Evolutionary conservation across 1,140 invertebrate species (phyloP), one percentile per base, ranked within the genome.

Genomic region (Drosophila azteca): DNA sequence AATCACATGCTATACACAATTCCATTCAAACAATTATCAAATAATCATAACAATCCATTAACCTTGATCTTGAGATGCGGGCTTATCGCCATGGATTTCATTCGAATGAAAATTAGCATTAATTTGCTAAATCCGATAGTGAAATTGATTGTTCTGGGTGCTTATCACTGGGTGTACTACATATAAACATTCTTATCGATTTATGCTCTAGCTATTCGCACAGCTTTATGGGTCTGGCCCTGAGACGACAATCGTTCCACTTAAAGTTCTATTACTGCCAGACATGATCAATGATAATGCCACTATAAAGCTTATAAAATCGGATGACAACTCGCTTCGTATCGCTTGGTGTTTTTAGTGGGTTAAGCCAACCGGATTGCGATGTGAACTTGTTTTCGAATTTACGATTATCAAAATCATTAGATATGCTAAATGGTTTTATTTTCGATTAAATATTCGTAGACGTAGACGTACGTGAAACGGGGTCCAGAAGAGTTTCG

Each of bases 301-400:
- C 17, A 20, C 17, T 20, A 20, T 20, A 20, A 20, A 20, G 17
- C 0, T 39, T 5, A 13, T 13, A 3, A 13, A 39, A 39, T 39
- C 35, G 11, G 11, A 5, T 13, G 11, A 39, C 13, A 39, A 13
- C 35, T 13, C 3, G 35, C 35, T 13, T 1, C 35, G 11, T 13
- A 0, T 3, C 13, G 35, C n/a, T n/a, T n/a, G n/a, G n/a, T n/a
- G n/a, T n/a, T 13, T 48, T 59, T 74, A 66, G 48, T 58, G 48
- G 59, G 77, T 52, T 71, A 62, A 68, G 58, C 46, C 58, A 67
- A 81, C 78, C 69, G 62, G 74, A 73, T 82, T 82, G 54, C 26
- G 44, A 11, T 46, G 41, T 35, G 39, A 72, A 66, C 79, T 49
- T 43, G 79, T 67, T 82, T 74, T 41, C 7, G 48, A 46, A 17